Evolutionary conservation across 2,113 vertebrate species (phyloP).

Genomic region (Ivindomyrus marchei): DNA sequence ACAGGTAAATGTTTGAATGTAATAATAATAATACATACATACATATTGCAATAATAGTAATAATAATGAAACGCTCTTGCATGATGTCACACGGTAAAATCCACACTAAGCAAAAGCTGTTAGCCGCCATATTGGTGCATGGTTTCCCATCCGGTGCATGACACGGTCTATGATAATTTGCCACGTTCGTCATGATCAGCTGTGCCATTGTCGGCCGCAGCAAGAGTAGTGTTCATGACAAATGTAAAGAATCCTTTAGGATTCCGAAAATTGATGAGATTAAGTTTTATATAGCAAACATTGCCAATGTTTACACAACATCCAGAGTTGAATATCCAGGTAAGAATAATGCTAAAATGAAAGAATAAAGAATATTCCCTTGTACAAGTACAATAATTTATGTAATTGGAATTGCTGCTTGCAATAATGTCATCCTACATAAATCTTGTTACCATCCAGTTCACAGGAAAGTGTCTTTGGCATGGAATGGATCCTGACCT

Average conservation of each 20-base stretch:
- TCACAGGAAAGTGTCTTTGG: background rate
- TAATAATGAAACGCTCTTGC: background rate
- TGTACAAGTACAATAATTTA: background rate
- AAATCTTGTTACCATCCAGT: background rate
- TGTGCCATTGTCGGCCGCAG: too few relatives aligned
- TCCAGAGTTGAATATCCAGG: background rate
- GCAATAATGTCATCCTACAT: background rate
- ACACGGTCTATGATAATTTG: too few relatives aligned
- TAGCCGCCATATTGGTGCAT: background rate
- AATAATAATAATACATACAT: background rate
- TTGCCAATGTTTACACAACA: too few relatives aligned
- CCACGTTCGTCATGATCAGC: too few relatives aligned
- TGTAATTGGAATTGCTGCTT: background rate
- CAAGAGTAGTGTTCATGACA: too few relatives aligned
- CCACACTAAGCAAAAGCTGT: background rate
- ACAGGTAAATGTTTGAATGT: background rate
- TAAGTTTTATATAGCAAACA: too few relatives aligned
- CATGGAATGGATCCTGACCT: background rate
- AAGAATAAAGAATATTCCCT: background rate
- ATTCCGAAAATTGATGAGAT: too few relatives aligned
- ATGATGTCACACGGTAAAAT: background rate
- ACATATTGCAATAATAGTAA: background rate
- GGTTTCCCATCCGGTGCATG: background rate
- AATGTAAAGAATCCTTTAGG: too few relatives aligned
- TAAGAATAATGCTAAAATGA: background rate